Percentiles rank a stretch among this genome's conserved stretches.
Evolutionary conservation across 2,888 invertebrate species (phyloP).

Genomic region (Melinopterus prodromus): DNA sequence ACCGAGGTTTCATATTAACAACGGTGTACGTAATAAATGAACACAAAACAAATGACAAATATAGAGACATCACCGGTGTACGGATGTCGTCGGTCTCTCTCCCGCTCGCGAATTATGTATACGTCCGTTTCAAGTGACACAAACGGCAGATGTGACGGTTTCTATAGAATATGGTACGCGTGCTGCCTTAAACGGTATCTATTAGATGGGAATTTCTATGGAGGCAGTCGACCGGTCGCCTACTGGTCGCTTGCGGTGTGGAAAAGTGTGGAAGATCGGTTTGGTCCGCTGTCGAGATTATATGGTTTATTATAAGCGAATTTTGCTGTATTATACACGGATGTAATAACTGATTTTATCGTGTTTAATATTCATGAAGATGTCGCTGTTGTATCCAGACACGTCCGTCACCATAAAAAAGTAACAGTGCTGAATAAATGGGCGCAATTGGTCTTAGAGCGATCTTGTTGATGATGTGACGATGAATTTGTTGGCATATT

Average conservation of each 20-base stretch:
- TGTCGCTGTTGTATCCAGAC: background rate
- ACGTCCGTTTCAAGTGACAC: background rate
- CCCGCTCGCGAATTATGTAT: background rate
- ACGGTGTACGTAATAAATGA: background rate
- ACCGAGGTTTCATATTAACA: conserved; percentile 4
- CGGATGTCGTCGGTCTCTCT: background rate
- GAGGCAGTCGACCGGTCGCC: background rate
- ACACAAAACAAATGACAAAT: conserved; percentile 4
- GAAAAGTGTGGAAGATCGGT: background rate
- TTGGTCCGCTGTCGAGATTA: conserved; percentile 10
- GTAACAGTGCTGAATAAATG: background rate
- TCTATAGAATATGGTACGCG: conserved; percentile 9
- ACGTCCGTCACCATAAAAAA: conserved; percentile 4
- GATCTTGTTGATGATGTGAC: background rate
- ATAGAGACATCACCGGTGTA: conserved; percentile 4
- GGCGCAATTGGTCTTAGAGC: background rate
- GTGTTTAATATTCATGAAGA: conserved; percentile 5
- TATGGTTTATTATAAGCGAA: conserved; percentile 22
- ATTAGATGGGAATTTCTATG: conserved; percentile 21
- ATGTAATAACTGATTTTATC: conserved; percentile 18
- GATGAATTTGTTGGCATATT: background rate
- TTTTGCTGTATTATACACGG: conserved; percentile 18
- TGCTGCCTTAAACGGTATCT: conserved; percentile 12
- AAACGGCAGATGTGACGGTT: conserved; percentile 9
- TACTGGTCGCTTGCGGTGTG: background rate